These are phyloP conservation scores for Neoseiulus cucumeris DNA, from an alignment of 1,140 invertebrate genomes.

Conservation along the genomic window DNA sequence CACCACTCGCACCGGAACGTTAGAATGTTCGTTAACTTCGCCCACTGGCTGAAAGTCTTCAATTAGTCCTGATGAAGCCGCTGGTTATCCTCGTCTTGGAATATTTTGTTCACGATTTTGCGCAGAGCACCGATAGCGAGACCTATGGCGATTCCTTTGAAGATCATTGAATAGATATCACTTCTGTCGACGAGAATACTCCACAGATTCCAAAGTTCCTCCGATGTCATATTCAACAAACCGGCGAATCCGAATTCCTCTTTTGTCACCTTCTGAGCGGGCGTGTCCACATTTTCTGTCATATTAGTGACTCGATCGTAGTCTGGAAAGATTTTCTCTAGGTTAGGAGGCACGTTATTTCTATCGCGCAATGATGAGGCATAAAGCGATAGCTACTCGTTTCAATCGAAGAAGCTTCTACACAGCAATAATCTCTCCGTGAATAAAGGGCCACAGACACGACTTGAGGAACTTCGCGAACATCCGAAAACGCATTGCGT, in stretches of 20 bases:
- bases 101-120: neutral
- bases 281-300: neutral
- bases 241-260: neutral
- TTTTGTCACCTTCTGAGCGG: neutral
- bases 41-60: too few species aligned
- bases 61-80: neutral
- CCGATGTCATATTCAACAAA: neutral
- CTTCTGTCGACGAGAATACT: neutral
- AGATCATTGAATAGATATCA: neutral
- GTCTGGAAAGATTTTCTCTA: neutral
- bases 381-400: neutral
- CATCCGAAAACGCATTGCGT: neutral
- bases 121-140: neutral
- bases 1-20: too few species aligned
- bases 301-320: neutral
- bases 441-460: neutral
- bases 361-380: neutral
- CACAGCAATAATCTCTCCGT: neutral
- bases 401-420: too few species aligned
- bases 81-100: neutral
- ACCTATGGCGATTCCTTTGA: slow-evolving; percentile 1
- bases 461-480: neutral
- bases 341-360: neutral
- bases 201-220: slow-evolving; percentile 2
- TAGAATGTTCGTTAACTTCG: too few species aligned